These are phyloP conservation scores for Maniola jurtina DNA, from an alignment of 1,140 invertebrate genomes.

Conservation along the genomic window DNA sequence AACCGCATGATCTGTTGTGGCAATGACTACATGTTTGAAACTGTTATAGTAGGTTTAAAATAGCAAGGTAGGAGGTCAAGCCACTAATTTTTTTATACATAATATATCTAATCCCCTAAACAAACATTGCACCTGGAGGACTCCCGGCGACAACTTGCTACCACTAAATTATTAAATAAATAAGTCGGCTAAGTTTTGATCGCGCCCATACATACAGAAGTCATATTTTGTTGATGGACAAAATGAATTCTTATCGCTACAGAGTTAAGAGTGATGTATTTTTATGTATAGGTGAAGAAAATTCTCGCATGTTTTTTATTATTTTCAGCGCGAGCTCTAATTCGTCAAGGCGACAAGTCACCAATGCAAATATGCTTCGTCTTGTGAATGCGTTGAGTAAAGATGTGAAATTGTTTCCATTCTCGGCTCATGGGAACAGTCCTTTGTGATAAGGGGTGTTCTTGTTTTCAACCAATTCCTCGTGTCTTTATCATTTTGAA, in stretches of 20 bases:
- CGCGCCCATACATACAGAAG: slow-evolving; percentile 29
- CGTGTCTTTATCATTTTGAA: no score
- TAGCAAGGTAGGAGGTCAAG: slow-evolving; percentile 51
- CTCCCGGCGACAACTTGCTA: slow-evolving; percentile 56
- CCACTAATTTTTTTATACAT: slow-evolving; percentile 40
- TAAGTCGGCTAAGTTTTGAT: slow-evolving; percentile 59
- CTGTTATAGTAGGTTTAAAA: background rate
- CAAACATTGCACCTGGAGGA: slow-evolving; percentile 57
- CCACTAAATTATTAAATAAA: slow-evolving; percentile 67
- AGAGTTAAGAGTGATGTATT: slow-evolving; percentile 11
- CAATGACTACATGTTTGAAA: no score
- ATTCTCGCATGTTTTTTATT: slow-evolving; percentile 41
- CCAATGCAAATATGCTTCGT: slow-evolving; percentile 67
- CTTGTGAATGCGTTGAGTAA: slow-evolving; percentile 73
- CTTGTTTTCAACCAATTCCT: background rate
- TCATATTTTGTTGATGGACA: slow-evolving; percentile 7
- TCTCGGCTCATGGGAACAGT: slow-evolving; percentile 57
- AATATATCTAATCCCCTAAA: slow-evolving; percentile 49
- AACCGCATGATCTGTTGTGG: no score
- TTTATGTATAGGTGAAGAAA: slow-evolving; percentile 15
- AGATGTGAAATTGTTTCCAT: slow-evolving; percentile 73
- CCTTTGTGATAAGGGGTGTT: slow-evolving; percentile 13
- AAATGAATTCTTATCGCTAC: slow-evolving; percentile 23
- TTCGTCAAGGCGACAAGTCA: slow-evolving; percentile 65
- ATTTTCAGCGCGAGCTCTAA: slow-evolving; percentile 64